Conservation (phyloP, 2,888 invertebrate genomes). For the Selenia dentaria region DNA sequence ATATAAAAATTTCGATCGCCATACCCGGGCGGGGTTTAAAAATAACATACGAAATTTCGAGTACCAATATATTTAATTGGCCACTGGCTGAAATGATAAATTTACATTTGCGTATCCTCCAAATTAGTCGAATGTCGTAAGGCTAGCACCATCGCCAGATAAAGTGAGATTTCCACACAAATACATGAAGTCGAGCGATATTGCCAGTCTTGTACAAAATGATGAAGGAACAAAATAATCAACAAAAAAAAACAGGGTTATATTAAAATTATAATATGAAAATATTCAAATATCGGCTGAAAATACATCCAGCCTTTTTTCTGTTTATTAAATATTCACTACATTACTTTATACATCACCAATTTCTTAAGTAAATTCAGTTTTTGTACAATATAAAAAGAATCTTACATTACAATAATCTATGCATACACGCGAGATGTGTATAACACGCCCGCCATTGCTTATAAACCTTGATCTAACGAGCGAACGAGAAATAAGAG, state of each 20-base stretch:
- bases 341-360: constrained; percentile 85
- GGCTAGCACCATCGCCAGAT: constrained; percentile 52
- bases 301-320: constrained; percentile 79
- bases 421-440: constrained; percentile 74
- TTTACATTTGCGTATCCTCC: constrained; percentile 75
- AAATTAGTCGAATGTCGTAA: constrained; percentile 60
- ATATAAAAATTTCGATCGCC: no score
- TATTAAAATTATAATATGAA: constrained; percentile 85
- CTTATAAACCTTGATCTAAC: constrained; percentile 72
- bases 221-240: constrained; percentile 73
- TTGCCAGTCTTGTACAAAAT: constrained; percentile 68
- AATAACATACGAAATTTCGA: constrained; percentile 74
- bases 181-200: constrained; percentile 40
- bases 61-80: constrained; percentile 84
- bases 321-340: constrained; percentile 84
- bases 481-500: constrained; percentile 72
- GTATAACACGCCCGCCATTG: constrained; percentile 70
- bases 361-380: constrained; percentile 84
- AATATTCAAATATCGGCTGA: constrained; percentile 83
- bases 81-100: constrained; percentile 82
- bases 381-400: constrained; percentile 85
- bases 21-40: no score
- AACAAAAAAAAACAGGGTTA: constrained; percentile 83
- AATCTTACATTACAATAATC: constrained; percentile 79
- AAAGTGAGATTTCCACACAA: constrained; percentile 15